These are phyloP conservation scores for Papilio xuthus DNA, from an alignment of 1,140 invertebrate genomes.

Conservation along the genomic window DNA sequence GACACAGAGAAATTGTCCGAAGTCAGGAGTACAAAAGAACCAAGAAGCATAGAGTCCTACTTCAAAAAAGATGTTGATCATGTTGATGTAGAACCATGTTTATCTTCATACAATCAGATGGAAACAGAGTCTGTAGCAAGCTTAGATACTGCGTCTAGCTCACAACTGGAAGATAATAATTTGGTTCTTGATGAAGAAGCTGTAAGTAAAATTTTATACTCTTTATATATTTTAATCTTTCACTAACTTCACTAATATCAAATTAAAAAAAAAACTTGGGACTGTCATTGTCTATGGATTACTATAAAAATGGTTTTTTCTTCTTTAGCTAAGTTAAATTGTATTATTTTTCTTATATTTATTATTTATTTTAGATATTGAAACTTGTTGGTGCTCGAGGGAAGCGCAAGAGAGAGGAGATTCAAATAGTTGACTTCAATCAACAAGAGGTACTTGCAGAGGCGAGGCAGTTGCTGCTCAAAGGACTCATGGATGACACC, in stretches of 20 bases:
- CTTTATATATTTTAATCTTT: too few species aligned
- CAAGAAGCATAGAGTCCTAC: conserved; percentile 63
- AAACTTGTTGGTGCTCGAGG: conserved; percentile 76
- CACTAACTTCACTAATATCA: too few species aligned
- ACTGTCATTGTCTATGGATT: not conserved
- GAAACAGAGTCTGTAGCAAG: conserved; percentile 40
- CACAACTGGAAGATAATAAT: conserved; percentile 47
- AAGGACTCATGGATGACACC: conserved; percentile 89
- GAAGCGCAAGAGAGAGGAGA: conserved; percentile 79
- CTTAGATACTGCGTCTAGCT: conserved; percentile 41
- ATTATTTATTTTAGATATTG: conserved; percentile 61
- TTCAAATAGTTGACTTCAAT: conserved; percentile 91
- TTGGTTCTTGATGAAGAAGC: conserved; percentile 70
- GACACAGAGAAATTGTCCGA: conserved; percentile 32
- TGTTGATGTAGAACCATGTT: conserved; percentile 41
- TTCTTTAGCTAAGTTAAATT: too few species aligned
- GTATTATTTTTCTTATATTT: too few species aligned
- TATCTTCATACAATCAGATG: conserved; percentile 34
- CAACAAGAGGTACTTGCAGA: conserved; percentile 91
- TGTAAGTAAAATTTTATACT: conserved; percentile 59
- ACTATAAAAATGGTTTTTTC: conserved; percentile 10
- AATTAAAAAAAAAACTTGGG: too few species aligned
- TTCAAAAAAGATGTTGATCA: conserved; percentile 59
- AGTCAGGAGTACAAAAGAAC: conserved; percentile 42
- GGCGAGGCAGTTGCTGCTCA: conserved; percentile 90